Base-by-base conservation (phyloP, 37 sponge, comb jelly and placozoan species). In the Aplysina aerophoba region DNA sequence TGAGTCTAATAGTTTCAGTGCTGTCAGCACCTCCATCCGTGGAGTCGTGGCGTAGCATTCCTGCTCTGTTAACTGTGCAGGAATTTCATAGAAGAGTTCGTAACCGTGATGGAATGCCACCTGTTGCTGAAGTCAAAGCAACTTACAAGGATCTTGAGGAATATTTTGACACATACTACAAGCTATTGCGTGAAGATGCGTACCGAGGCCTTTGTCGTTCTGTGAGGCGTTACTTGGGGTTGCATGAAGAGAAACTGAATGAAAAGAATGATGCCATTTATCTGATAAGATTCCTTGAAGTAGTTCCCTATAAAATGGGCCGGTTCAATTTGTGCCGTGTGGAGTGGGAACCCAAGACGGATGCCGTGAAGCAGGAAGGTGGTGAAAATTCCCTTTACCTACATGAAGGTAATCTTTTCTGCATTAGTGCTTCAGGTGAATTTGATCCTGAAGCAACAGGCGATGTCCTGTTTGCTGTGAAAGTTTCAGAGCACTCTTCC, bases 31-130 rank as follows among this genome's bases (percentile, higher is more conserved):
- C 28, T 69, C 35, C 34, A 17, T 69, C 11, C 71, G 30, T 6
- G 27, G 44, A 37, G 53, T 57, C 86, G 14, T 85, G 86, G 86
- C 57, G 34, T 0, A 37, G 22, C 56, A 60, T 85, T 30, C 86
- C 86, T 16, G 75, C 41, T 14, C 58, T 85, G 6, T 39, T 61
- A 25, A 75, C 79, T 38, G 41, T 22, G 5, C 20, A 77, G 61
- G 86, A 85, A 63, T 85, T 77, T 38, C 36, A 85, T 34, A 40
- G 12, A 37, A 75, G 63, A 33, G 39, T 57, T 6, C 17, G 19
- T 65, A 30, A 8, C 22, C 11, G 6, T 31, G 34, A 28, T 12
- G 35, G 30, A 30, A 69, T 34, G 34, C 71, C 71, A 69, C 17
- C 17, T 31, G 28, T 69, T 17, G 34, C 28, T 34, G 71, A 17